Evolutionary conservation across 2,113 vertebrate species (phyloP).

Genomic region (Muntiacus muntjak): DNA sequence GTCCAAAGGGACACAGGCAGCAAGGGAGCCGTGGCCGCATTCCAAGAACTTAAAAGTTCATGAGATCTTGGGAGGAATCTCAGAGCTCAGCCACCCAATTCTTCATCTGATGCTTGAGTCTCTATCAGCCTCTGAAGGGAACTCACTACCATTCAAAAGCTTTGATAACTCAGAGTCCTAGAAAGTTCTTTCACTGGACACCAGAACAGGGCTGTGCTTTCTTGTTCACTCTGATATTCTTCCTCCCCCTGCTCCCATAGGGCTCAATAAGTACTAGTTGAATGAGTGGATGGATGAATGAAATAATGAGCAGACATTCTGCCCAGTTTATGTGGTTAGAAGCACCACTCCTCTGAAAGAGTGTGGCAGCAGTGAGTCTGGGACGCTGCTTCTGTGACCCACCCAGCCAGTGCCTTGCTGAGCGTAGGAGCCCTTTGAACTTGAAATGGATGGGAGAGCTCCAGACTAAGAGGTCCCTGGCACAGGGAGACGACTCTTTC

Average conservation of each 20-base stretch:
- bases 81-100: not conserved
- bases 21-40: rapidly evolving
- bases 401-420: not conserved
- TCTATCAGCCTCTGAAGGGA: not conserved
- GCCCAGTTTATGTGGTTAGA: not conserved
- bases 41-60: not conserved
- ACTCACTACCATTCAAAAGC: not conserved
- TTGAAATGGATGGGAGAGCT: not conserved
- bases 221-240: not conserved
- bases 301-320: not conserved
- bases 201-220: not conserved
- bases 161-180: not conserved
- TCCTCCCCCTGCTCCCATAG: rapidly evolving
- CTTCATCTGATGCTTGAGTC: not conserved
- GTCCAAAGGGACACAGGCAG: no score
- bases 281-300: not conserved
- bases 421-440: not conserved
- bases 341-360: not conserved
- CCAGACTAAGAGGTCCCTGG: not conserved
- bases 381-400: rapidly evolving
- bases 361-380: not conserved
- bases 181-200: not conserved
- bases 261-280: not conserved
- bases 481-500: not conserved
- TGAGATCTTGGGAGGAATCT: not conserved